Base-by-base conservation (phyloP, 2,113 vertebrate genomes). In the Cathartes aura region DNA sequence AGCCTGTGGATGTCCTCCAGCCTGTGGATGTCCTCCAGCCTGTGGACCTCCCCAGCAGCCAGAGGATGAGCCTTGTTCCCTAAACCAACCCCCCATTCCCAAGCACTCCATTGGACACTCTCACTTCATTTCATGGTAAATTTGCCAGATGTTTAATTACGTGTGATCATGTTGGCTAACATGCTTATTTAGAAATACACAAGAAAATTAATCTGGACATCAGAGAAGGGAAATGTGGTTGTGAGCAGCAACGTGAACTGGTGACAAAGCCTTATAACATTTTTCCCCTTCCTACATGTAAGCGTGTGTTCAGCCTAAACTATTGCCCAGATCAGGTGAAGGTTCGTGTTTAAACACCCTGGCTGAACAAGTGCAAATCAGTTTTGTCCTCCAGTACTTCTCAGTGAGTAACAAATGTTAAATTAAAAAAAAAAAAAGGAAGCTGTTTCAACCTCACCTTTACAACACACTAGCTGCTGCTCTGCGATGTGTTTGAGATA, bases 141-240 rank as follows among this genome's bases (percentile, higher is more conserved):
- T 96, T 97, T 93, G 84, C 73, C 95, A 96, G 97, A 96, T 96
- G 97, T 97, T 98, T 96, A 95, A 95, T 97, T 95, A 96, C 30
- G 70, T n/a, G 43, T 86, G 60, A 90, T 93, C 42, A 3, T 95
- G 88, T 85, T 94, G 91, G 95, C 86, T 97, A 83, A 90, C 66
- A 60, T 5, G 14, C 45, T 73, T 3, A 10, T 80, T 88, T 82
- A 90, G 78, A 94, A 93, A 60, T 13, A 43, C 30, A 63, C 8
- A 86, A 71, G 30, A 60, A 79, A 87, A n/a, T 24, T 93, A 87
- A 82, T 72, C 52, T 60, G 50, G 59, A 45, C 8, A 76, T 16
- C 29, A 62, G 82, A 84, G 76, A 47, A 24, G 21, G 45, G 59
- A 70, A 75, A 52, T 10, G 26, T 42, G n/a, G 13, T n/a, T 88